Conservation (phyloP, 2,113 vertebrate genomes). For the Sterrhoptilus dennistouni region DNA sequence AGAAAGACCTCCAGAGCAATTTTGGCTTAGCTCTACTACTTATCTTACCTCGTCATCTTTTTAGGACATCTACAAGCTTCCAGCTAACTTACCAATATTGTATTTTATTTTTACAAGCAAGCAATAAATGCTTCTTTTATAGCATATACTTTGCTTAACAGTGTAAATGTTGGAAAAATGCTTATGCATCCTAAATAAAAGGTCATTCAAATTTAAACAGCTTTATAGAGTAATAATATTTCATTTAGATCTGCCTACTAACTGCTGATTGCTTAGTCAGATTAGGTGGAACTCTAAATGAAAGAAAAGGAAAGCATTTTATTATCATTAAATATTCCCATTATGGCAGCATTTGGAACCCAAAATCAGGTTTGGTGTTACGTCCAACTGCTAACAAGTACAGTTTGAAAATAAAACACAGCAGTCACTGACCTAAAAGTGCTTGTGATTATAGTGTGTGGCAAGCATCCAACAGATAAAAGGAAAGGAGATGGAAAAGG, state of each 20-base stretch:
- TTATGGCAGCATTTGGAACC: constrained; percentile 8
- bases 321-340: constrained; percentile 20
- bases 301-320: constrained; percentile 5
- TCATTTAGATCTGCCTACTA: constrained; percentile 24
- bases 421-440: constrained; percentile 45
- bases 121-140: constrained; percentile 19
- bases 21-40: not conserved
- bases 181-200: constrained; percentile 38
- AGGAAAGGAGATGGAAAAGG: constrained; percentile 7
- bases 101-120: not conserved
- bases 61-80: not conserved
- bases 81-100: not conserved
- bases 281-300: constrained; percentile 22
- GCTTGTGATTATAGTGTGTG: not conserved
- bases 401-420: constrained; percentile 44
- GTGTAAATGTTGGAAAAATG: constrained; percentile 20
- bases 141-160: constrained; percentile 1
- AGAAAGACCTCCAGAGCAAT: constrained; percentile 42
- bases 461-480: constrained; percentile 43
- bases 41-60: not conserved
- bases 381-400: constrained; percentile 7
- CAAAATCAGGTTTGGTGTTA: not conserved
- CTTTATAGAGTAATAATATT: constrained; percentile 26
- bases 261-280: constrained; percentile 15
- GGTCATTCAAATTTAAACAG: constrained; percentile 5